Base-by-base conservation (phyloP, 2,888 invertebrate species). In the Agrotis puta region DNA sequence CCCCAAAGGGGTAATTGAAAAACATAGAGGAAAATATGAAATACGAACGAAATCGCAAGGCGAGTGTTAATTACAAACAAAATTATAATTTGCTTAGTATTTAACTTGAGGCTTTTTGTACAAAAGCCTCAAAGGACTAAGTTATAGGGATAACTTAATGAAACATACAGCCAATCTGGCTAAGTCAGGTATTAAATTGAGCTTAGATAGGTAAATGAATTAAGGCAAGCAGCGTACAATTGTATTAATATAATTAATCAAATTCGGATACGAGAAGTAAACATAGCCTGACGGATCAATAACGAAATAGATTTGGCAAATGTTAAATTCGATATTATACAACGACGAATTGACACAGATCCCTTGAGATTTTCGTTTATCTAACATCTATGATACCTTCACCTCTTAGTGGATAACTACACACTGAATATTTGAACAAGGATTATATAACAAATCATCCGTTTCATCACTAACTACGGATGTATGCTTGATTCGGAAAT, bases 291-390 rank as follows among this genome's bases (percentile, higher is more conserved):
- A 22, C 7, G 22, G 5, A 53, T 27, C 13, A 18, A 39, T n/a
- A 39, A 39, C 6, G 0, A 72, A 18, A 43, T n/a, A n/a, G 33
- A 13, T 56, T 58, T n/a, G 2, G 2, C 6, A 62, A 33, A 48
- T 13, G n/a, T n/a, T 1, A 39, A 22, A 48, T 48, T 7, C 13
- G 3, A 13, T 53, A 47, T 54, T 50, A n/a, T 48, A 22, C 16
- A 22, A 50, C 39, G 50, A 73, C 16, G 4, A 51, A 59, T 59
- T 39, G 33, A 24, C 33, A 64, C 18, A 64, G 47, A 57, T 62
- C 50, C 45, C 22, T 27, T n/a, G 18, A 48, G 24, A n/a, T 13
- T 14, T 7, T 47, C 22, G n/a, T 33, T 61, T 62, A 47, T 54
- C 50, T n/a, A 33, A 22, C 45, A 66, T 45, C 27, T 56, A 20